A percentile compares a stretch with the other conserved stretches of the same genome.
These are phyloP conservation scores for Oostethus manadensis DNA, from an alignment of 2,113 vertebrate genomes.

Conservation along the genomic window DNA sequence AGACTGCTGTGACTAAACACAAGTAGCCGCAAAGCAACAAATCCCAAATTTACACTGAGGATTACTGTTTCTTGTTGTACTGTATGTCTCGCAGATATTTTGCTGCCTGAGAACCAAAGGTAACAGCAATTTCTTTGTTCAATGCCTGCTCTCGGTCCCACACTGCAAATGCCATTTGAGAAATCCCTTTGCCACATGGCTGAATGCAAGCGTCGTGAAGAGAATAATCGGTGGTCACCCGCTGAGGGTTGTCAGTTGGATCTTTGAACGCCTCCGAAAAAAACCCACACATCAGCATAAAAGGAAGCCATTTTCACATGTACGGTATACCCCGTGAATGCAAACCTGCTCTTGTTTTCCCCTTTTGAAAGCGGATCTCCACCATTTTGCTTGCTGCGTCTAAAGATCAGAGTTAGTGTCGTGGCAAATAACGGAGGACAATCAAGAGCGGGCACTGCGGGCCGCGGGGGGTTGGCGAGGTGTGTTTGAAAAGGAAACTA, in stretches of 20 bases:
- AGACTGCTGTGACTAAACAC: no score
- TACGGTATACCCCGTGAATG: constrained; percentile 49
- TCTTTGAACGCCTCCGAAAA: constrained; percentile 43
- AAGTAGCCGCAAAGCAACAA: no score
- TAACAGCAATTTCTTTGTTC: constrained; percentile 30
- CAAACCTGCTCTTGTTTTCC: constrained; percentile 37
- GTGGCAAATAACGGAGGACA: constrained; percentile 35
- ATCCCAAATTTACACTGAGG: no score
- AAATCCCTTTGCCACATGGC: constrained; percentile 20
- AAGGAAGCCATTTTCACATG: constrained; percentile 51
- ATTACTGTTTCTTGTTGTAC: no score
- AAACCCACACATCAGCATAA: constrained; percentile 53
- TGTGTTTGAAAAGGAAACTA: constrained; percentile 55
- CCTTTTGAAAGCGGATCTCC: constrained; percentile 40
- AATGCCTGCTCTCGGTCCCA: constrained; percentile 23
- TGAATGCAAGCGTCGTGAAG: constrained; percentile 40
- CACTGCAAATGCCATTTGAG: constrained; percentile 24
- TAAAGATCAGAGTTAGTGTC: constrained; percentile 55
- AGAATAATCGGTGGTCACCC: constrained; percentile 61
- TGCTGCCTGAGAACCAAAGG: constrained; percentile 8
- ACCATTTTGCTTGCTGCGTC: constrained; percentile 27
- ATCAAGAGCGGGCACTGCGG: constrained; percentile 26
- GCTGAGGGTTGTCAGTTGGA: constrained; percentile 59
- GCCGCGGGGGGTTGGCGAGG: constrained; percentile 40
- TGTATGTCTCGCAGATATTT: background rate